Evolutionary conservation across 2,888 invertebrate genomes (phyloP), one percentile per base, ranked within the genome.

Genomic region (Andrena camellia): DNA sequence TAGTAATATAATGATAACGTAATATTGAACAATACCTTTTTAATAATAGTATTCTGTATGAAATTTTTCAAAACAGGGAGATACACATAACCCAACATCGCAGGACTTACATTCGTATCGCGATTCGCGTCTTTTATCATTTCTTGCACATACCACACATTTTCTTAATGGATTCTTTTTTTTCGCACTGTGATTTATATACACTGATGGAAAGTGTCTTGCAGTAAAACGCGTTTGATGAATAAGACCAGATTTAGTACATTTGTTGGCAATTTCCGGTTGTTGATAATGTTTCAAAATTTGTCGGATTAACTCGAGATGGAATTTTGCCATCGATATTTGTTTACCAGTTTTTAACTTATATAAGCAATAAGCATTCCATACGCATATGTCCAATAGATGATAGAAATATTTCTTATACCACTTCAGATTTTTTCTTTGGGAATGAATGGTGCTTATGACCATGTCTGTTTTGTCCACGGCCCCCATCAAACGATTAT

Each of bases 351-450:
- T 75, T 59, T 81, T 67, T 33, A 70, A 50, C 48, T 70, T 77
- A 48, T 77, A 70, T 77, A 77, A 23, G 31, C 64, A 81, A 59
- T 76, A 81, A 17, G 81, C 59, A 31, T 81, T 81, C 78, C 81
- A 78, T 20, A 78, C 3, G 54, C 67, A 78, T 63, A 78, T 35
- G 33, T 81, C 73, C 10, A 78, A 54, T 60, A 81, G 60, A 67
- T 92, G 91, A 72, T 92, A 90, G 59, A 89, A 91, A 42, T 69
- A 92, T 71, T 92, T 93, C 81, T 90, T 91, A 80, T 92, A 89
- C 91, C 91, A 72, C 31, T 78, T 72, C 3, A 63, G 4, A n/a
- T 13, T 35, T 72, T 67, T 72, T 13, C 54, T 7, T 26, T 52
- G 26, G 4, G 72, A 60, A 35, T 67, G 52, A 62, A 78, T 72